phyloP scores from a whole-genome alignment of 2,113 vertebrate genomes.

The Lepus timidus region DNA sequence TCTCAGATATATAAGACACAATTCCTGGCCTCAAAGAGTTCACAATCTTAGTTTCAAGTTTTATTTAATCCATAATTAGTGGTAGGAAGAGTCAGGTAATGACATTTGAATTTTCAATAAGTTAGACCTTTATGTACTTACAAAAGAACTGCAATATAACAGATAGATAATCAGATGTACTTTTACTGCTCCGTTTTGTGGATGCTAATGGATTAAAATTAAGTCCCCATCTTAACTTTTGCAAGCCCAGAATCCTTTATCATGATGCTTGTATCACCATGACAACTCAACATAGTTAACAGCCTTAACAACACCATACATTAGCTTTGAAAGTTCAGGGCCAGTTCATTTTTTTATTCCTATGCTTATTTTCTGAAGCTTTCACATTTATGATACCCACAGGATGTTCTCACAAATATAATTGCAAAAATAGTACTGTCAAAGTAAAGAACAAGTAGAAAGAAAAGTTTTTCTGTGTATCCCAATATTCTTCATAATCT shows the following conservation, averaged over 20 bases:
- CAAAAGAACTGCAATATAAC: neutral
- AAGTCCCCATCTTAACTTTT: neutral
- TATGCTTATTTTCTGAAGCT: neutral
- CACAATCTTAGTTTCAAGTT: neutral
- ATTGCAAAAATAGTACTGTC: neutral
- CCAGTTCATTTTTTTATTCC: neutral
- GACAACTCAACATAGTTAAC: neutral
- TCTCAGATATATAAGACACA: neutral
- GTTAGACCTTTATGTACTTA: neutral
- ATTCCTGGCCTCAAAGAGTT: neutral
- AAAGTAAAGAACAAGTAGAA: constrained; percentile 36
- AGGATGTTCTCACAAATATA: neutral
- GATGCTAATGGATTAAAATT: neutral
- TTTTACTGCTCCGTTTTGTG: neutral
- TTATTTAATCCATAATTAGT: neutral
- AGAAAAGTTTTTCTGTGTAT: neutral
- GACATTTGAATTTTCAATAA: neutral
- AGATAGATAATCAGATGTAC: neutral
- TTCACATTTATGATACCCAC: neutral
- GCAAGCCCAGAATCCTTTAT: neutral
- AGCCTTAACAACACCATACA: neutral
- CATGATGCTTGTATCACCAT: neutral
- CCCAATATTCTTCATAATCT: neutral
- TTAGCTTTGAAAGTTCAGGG: neutral
- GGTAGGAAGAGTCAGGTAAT: neutral